A percentile compares a stretch with the other conserved stretches of the same genome.
Conservation (phyloP, 2,797 vertebrate genomes). For the Centroberyx gerrardi region DNA sequence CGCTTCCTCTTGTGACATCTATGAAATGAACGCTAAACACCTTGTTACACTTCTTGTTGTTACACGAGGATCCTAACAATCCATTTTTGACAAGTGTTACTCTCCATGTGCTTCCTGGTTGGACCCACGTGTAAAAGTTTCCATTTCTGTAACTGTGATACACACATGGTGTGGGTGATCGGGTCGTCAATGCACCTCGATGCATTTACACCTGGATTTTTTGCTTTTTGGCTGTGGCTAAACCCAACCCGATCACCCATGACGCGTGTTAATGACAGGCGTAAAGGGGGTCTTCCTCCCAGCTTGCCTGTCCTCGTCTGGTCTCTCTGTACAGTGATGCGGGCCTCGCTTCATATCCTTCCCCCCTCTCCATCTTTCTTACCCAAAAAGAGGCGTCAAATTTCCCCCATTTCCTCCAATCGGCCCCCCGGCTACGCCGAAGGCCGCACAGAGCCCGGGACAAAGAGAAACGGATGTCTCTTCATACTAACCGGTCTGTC, state of each 20-base stretch:
- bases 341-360: conserved; percentile 18
- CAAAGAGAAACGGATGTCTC: conserved; percentile 38
- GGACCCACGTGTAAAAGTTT: no score
- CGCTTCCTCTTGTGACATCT: conserved; percentile 1
- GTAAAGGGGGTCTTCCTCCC: conserved; percentile 3
- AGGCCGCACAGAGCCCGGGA: conserved; percentile 52
- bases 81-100: no score
- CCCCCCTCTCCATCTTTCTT: conserved; percentile 1
- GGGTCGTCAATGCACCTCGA: not conserved
- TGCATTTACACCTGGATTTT: not conserved
- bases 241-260: conserved; percentile 6
- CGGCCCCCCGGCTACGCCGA: conserved; percentile 27
- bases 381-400: conserved; percentile 17
- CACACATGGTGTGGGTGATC: not conserved
- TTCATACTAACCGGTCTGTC: conserved; percentile 46
- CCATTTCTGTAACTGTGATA: no score
- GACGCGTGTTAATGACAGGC: conserved; percentile 33
- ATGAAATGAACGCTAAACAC: not conserved
- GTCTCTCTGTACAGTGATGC: conserved; percentile 17
- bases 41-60: no score
- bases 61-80: no score
- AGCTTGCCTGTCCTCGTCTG: conserved; percentile 21
- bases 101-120: no score
- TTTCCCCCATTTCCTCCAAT: conserved; percentile 18
- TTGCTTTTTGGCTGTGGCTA: not conserved